Evolutionary conservation across 2,797 vertebrate species (phyloP), one percentile per base, ranked within the genome.

Genomic region (Tadarida brasiliensis): DNA sequence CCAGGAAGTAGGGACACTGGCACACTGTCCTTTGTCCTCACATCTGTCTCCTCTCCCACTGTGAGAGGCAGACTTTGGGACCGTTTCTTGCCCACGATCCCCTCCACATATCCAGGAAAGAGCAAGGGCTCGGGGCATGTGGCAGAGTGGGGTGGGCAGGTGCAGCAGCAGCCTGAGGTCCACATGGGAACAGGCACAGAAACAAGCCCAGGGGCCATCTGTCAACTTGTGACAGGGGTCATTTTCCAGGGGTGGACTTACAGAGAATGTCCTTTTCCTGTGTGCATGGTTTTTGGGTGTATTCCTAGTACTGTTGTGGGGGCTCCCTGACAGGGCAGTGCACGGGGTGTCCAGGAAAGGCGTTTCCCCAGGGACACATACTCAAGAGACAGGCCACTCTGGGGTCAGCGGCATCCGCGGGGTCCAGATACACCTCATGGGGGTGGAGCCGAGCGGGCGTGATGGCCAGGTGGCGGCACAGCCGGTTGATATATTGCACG

Each of bases 401-500:
- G 68, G 99, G 99, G 96, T 99, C 99, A 2, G 99, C 98, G 0
- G 98, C 89, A 1, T 99, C 99, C 0, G 99, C 98, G 0, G 99
- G 98, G 96, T 99, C 99, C 98, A 99, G 97, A 97, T 99, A 99
- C 63, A 99, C 99, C 95, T 99, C 99, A 2, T 99, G 99, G 51
- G 99, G 99, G 95, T 99, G 99, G 0, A 99, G 99, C 30, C 99
- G 98, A 0, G 99, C 99, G 0, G 99, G 99, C 0, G 99, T 99
- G 97, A 99, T 99, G 33, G 99, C 99, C 71, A 99, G 98, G 97
- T 99, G 99, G 57, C 99, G 99, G 95, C 99, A 99, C 22, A 99
- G 99, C 71, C 99, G 98, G 98, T 99, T 99, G 92, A 99, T 98
- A 89, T 99, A 99, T 97, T 99, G 99, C 28, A 99, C 99, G 2